Conservation (phyloP, 2,797 vertebrate genomes). For the Nyctibius grandis region DNA sequence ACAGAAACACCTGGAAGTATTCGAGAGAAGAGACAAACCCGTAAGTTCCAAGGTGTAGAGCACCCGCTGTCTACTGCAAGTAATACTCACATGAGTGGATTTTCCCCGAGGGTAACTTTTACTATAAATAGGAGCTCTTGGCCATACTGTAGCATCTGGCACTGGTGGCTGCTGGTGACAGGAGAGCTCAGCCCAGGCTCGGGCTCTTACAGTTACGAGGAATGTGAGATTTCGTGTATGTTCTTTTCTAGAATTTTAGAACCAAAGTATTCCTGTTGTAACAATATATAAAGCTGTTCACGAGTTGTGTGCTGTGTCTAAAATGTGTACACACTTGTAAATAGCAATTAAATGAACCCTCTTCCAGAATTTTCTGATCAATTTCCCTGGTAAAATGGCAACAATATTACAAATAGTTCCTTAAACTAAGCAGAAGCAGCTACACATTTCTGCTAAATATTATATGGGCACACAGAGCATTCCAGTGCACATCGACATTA, state of each 20-base stretch:
- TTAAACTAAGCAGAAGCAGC: background rate
- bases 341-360: background rate
- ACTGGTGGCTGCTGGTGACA: background rate
- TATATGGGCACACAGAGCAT: background rate
- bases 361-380: background rate
- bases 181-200: background rate
- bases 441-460: background rate
- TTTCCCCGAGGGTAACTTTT: slow-evolving; percentile 33
- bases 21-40: background rate
- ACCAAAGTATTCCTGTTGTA: background rate
- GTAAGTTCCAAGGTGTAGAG: background rate
- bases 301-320: background rate
- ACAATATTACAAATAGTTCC: background rate
- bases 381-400: background rate
- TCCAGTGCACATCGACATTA: background rate
- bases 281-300: background rate
- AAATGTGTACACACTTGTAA: background rate
- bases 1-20: slow-evolving; percentile 5
- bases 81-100: slow-evolving; percentile 35
- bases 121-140: slow-evolving; percentile 53
- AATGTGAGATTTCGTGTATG: background rate
- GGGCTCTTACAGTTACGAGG: background rate
- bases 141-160: slow-evolving; percentile 23
- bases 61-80: slow-evolving; percentile 14
- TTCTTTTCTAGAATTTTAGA: background rate